phyloP scores from a whole-genome alignment of 2,888 invertebrate species.

The Pecten maximus region DNA sequence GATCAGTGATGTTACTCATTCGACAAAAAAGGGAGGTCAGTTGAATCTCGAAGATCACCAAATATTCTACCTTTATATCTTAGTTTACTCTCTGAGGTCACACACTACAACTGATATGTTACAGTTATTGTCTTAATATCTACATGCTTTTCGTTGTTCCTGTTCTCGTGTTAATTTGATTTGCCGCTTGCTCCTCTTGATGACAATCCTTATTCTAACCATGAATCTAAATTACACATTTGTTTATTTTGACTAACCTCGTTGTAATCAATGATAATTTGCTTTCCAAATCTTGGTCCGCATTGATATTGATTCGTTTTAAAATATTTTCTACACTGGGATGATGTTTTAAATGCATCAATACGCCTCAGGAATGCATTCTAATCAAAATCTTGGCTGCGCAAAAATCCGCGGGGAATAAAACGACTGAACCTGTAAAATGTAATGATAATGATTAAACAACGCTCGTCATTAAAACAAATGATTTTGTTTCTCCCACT shows the following conservation, averaged over 20 bases:
- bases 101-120: too few relatives aligned
- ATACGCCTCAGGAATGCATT: not conserved
- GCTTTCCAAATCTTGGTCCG: not conserved
- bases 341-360: not conserved
- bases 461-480: not conserved
- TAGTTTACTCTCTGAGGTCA: too few relatives aligned
- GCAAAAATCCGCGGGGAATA: not conserved
- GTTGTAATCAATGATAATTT: not conserved
- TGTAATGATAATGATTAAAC: slow-evolving; percentile 18
- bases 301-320: not conserved
- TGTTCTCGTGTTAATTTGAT: not conserved
- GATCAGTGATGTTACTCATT: too few relatives aligned
- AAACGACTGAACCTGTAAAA: not conserved
- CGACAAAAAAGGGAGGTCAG: too few relatives aligned
- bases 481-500: not conserved
- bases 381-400: not conserved
- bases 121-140: not conserved
- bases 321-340: not conserved
- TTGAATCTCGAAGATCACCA: too few relatives aligned
- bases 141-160: not conserved
- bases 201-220: not conserved
- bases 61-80: too few relatives aligned
- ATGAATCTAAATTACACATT: not conserved
- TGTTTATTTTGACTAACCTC: not conserved
- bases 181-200: not conserved